These are phyloP conservation scores for Lota lota DNA, from an alignment of 2,113 vertebrate genomes.

Conservation along the genomic window DNA sequence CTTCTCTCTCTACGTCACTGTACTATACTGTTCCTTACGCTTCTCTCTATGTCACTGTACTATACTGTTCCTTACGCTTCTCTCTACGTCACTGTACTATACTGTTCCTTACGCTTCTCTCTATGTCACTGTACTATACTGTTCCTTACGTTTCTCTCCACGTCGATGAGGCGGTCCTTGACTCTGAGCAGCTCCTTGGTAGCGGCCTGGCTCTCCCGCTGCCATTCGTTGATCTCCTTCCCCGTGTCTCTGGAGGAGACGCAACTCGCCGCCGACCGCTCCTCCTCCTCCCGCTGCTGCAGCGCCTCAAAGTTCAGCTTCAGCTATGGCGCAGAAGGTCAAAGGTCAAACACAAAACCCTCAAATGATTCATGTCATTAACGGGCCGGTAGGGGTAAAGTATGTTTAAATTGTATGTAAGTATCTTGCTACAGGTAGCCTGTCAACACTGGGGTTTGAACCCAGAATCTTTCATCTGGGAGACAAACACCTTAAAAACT, in stretches of 20 bases:
- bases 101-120: conserved; percentile 39
- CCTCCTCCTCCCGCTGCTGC: conserved; percentile 91
- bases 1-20: conserved; percentile 90
- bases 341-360: too few relatives aligned
- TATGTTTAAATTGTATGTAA: too few relatives aligned
- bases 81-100: conserved; percentile 51
- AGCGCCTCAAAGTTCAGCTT: conserved; percentile 95
- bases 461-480: background rate
- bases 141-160: conserved; percentile 88
- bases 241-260: conserved; percentile 75
- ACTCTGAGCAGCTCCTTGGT: conserved; percentile 91
- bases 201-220: conserved; percentile 90
- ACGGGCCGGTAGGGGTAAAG: too few relatives aligned
- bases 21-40: background rate
- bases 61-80: background rate
- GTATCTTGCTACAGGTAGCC: too few relatives aligned
- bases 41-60: conserved; percentile 54
- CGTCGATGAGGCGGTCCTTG: conserved; percentile 93
- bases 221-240: conserved; percentile 81
- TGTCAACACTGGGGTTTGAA: background rate
- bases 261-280: conserved; percentile 73
- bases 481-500: too few relatives aligned
- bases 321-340: conserved; percentile 71
- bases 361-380: too few relatives aligned
- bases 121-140: conserved; percentile 28